Evolutionary conservation across 2,113 vertebrate genomes (phyloP).

Genomic region (Psettodes erumei): DNA sequence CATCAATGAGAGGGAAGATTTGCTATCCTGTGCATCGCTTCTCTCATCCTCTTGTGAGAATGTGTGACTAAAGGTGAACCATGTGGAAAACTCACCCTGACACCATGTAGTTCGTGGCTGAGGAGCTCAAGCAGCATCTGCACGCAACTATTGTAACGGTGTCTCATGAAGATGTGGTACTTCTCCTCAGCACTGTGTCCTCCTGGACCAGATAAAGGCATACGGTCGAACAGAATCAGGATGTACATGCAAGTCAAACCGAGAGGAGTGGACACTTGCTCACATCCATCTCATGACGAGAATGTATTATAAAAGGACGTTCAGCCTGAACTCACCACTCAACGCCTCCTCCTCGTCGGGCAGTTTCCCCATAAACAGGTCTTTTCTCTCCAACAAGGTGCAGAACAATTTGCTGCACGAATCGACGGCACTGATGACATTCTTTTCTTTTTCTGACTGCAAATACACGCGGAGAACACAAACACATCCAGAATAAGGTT

Average conservation of each 20-base stretch:
- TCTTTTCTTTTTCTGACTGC: conserved; percentile 85
- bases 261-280: not conserved
- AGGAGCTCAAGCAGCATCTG: conserved; percentile 84
- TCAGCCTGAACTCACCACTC: conserved; percentile 62
- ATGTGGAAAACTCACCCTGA: conserved; percentile 83
- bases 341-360: conserved; percentile 81
- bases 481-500: not conserved
- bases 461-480: not conserved
- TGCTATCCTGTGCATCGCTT: not conserved
- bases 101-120: conserved; percentile 75
- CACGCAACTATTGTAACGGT: conserved; percentile 90
- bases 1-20: not conserved
- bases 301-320: not conserved
- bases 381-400: conserved; percentile 84
- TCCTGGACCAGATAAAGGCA: conserved; percentile 61
- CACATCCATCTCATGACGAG: not conserved
- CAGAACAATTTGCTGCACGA: conserved; percentile 87
- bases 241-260: not conserved
- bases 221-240: not conserved
- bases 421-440: conserved; percentile 73
- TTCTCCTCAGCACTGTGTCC: conserved; percentile 82
- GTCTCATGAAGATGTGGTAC: conserved; percentile 91
- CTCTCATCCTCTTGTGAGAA: too few relatives aligned
- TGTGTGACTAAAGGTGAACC: not conserved
- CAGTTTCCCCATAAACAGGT: conserved; percentile 86